These are phyloP conservation scores for Drosophila phalerata DNA, from an alignment of 2,888 invertebrate species.

Conservation along the genomic window DNA sequence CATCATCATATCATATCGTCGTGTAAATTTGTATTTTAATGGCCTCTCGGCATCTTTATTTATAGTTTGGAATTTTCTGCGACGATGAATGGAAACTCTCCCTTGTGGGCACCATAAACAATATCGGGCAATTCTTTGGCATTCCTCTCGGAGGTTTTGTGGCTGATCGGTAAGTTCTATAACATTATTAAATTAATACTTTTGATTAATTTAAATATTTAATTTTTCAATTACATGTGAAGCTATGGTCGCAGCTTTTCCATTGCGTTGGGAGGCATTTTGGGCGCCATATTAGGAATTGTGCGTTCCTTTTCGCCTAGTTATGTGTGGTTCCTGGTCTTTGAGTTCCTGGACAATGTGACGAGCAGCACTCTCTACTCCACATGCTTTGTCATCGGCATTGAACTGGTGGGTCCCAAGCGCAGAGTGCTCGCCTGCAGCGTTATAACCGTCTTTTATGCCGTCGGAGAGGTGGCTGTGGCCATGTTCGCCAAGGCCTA, in stretches of 20 bases:
- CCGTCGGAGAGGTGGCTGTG: conserved; percentile 89
- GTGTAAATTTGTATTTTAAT: conserved; percentile 15
- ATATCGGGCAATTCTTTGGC: conserved; percentile 90
- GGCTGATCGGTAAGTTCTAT: conserved; percentile 88
- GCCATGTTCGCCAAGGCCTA: conserved; percentile 89
- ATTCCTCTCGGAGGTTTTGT: conserved; percentile 88
- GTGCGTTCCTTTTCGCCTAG: conserved; percentile 89
- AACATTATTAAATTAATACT: not conserved
- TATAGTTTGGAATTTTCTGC: conserved; percentile 82
- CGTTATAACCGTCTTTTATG: conserved; percentile 90
- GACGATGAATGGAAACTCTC: conserved; percentile 89
- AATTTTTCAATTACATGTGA: not conserved
- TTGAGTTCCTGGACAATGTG: conserved; percentile 91
- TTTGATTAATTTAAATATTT: not conserved
- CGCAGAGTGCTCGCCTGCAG: conserved; percentile 90
- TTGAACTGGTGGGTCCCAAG: conserved; percentile 92
- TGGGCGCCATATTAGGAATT: conserved; percentile 89
- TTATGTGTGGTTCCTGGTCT: conserved; percentile 89
- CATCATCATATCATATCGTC: not conserved
- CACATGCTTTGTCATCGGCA: conserved; percentile 90
- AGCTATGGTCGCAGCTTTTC: conserved; percentile 88
- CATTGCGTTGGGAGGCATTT: conserved; percentile 86
- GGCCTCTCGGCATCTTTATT: conserved; percentile 16
- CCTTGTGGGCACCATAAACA: conserved; percentile 91
- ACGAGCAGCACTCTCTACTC: conserved; percentile 90